A percentile compares a stretch with the other conserved stretches of the same genome.
Conservation (phyloP, 2,113 vertebrate species). For the Chroicocephalus ridibundus region DNA sequence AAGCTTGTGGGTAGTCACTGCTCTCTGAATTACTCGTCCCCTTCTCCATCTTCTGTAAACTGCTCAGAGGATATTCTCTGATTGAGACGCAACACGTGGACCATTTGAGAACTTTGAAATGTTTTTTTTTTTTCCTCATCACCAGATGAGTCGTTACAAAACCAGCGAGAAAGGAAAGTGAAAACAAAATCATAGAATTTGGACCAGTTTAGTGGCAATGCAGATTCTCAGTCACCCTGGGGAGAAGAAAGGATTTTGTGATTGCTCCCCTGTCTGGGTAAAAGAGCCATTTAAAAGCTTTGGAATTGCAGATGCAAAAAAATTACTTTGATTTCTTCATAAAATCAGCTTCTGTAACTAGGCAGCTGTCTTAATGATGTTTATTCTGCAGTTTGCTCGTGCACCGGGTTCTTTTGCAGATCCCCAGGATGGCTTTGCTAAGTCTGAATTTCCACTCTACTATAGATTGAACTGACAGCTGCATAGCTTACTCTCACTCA, state of each 20-base stretch:
- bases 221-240: not conserved
- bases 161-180: not conserved
- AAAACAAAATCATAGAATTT: not conserved
- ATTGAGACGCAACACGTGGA: not conserved
- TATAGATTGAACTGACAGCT: not conserved
- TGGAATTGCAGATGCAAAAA: not conserved
- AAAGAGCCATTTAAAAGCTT: not conserved
- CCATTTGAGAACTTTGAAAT: not conserved
- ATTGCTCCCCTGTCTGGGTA: not conserved
- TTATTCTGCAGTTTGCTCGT: not conserved
- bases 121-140: not conserved
- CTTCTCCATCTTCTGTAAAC: not conserved
- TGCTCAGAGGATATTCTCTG: not conserved
- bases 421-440: not conserved
- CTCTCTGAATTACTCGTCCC: not conserved
- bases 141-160: not conserved
- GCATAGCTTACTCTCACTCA: not conserved
- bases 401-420: not conserved
- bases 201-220: not conserved
- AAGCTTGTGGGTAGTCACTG: not conserved
- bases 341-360: not conserved
- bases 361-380: not conserved
- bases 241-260: not conserved
- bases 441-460: not conserved
- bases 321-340: not conserved